Base-by-base conservation (phyloP, 2,888 invertebrate genomes). In the Alloplasta piceator region DNA sequence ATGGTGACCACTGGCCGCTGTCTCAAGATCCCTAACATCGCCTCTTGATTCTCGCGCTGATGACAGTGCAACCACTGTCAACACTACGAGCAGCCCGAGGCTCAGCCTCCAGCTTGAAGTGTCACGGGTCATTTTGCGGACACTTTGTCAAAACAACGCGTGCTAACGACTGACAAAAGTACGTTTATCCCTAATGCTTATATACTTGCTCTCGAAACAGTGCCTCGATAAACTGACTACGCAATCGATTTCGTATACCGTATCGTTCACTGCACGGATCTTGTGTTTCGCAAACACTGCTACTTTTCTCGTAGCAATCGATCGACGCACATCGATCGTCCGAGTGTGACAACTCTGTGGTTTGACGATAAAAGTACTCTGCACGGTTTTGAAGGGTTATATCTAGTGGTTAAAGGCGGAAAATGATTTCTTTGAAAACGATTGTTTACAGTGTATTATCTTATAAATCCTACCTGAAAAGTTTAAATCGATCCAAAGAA, bases 1-100 rank as follows among this genome's bases (percentile, higher is more conserved):
- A 68, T 85, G 83, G 60, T 85, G 78, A 0, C 78, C 84, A 12
- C 82, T 80, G 6, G 83, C 79, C 3, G 83, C 85, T 4, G 74
- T 91, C 92, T 94, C 81, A 92, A 93, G 86, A 87, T 93, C 86
- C 91, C 56, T 50, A 58, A 83, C 80, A 9, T 81, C 77, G 6
- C 50, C 52, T 26, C 83, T 85, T n/a, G 82, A 56, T 58, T 88
- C 85, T 36, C 86, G 85, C 1, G 89, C 90, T 5, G 84, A 85
- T 14, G 87, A 82, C 6, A 88, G n/a, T 16, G 87, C 85, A n/a
- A 88, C 68, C n/a, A 88, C 61, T 6, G 85, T 81, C 48, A 85
- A 86, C 9, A 90, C 72, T 41, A 89, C 82, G 68, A 85, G 84
- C 67, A 90, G 64, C 68, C 85, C 85, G 71, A 90, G 82, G 85